phyloP scores from a whole-genome alignment of 2,797 vertebrate species.

The Falco novaeseelandiae region DNA sequence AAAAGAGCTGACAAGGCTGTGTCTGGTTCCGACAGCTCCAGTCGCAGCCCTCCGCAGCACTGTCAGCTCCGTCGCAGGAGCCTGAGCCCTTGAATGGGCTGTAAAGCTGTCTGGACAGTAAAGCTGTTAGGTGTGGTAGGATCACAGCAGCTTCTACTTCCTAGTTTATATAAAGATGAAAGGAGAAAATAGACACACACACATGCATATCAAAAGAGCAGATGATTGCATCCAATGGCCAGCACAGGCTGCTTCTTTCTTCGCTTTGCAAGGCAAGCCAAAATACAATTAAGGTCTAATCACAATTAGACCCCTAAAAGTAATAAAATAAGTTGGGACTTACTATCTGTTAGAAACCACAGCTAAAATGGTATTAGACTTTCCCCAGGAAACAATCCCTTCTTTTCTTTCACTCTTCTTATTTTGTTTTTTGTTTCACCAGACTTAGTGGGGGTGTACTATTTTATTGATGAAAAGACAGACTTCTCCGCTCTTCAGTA shows the following conservation, averaged over 20 bases:
- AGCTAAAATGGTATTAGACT: not conserved
- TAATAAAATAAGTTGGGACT: not conserved
- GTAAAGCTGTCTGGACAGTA: not conserved
- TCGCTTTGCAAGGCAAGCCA: not conserved
- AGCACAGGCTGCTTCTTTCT: not conserved
- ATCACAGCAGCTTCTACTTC: not conserved
- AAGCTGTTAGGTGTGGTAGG: slow-evolving; percentile 16
- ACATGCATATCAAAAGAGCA: slow-evolving; percentile 18
- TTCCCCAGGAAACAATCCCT: not conserved
- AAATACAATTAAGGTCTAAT: not conserved
- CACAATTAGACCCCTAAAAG: not conserved
- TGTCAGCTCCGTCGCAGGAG: not conserved
- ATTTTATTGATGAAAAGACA: not conserved
- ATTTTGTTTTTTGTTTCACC: not conserved
- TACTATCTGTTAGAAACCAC: not conserved
- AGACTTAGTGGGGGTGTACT: not conserved
- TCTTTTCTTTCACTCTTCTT: not conserved
- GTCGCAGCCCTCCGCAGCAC: not conserved
- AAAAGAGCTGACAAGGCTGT: not conserved
- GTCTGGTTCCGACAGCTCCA: not conserved
- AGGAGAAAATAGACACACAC: not conserved
- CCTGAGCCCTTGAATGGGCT: not conserved
- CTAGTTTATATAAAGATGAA: not conserved
- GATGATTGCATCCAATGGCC: not conserved
- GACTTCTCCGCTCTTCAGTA: not conserved